Evolutionary conservation across 2,113 vertebrate species (phyloP).

Genomic region (Stegastes partitus): DNA sequence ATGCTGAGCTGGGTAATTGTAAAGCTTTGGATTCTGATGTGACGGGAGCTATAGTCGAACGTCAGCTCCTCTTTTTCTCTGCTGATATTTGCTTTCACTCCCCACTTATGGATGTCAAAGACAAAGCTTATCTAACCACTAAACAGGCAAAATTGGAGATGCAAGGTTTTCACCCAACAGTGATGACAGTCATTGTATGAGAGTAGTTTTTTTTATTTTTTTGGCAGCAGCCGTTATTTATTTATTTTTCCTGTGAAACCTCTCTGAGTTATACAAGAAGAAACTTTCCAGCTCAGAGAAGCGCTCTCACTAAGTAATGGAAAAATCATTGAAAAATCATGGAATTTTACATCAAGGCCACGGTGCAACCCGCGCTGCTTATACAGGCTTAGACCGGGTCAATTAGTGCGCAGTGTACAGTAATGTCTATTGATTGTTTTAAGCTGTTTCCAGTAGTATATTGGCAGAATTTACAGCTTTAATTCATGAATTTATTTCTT

Average conservation of each 20-base stretch:
- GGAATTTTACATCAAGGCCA: conserved; percentile 40
- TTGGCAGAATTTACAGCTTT: neutral
- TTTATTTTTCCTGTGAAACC: neutral
- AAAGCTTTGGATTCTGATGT: neutral
- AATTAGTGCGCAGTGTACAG: neutral
- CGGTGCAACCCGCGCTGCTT: neutral
- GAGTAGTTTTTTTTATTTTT: neutral
- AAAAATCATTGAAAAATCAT: conserved; percentile 30
- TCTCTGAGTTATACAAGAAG: conserved; percentile 1
- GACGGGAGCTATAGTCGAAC: neutral
- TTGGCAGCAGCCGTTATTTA: no score
- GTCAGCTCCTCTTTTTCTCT: conserved; percentile 4
- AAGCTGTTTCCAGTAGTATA: neutral
- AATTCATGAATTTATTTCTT: no score
- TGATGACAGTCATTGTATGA: neutral
- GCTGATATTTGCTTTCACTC: neutral
- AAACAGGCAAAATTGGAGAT: neutral
- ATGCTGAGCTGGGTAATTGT: conserved; percentile 16
- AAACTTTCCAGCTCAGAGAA: conserved; percentile 24
- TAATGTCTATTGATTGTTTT: neutral
- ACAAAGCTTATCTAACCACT: neutral
- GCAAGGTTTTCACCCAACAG: neutral
- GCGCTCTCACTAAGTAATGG: conserved; percentile 22
- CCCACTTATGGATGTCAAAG: conserved; percentile 5
- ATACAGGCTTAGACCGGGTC: neutral